A percentile compares a stretch with the other conserved stretches of the same genome.
These are phyloP conservation scores for Lutra lutra DNA, from an alignment of 2,797 vertebrate species.

Conservation along the genomic window DNA sequence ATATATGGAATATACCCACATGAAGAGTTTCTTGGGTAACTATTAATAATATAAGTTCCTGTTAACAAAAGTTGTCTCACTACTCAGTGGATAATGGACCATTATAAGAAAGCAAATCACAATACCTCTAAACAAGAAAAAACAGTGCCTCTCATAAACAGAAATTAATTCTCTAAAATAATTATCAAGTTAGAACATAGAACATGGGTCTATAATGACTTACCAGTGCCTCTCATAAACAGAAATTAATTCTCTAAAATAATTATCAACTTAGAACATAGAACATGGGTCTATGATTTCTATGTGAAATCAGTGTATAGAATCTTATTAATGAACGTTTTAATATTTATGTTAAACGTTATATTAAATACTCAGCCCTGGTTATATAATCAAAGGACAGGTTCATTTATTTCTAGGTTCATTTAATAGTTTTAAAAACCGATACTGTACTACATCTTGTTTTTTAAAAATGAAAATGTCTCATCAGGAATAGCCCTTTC, in stretches of 20 bases:
- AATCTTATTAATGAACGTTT: background rate
- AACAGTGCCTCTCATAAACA: background rate
- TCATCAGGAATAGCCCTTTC: background rate
- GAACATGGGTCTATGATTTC: background rate
- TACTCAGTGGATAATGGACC: background rate
- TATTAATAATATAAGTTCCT: background rate
- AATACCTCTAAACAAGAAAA: background rate
- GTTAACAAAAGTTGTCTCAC: background rate
- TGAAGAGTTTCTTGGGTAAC: background rate
- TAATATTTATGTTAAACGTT: constrained; percentile 21
- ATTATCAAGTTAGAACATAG: background rate
- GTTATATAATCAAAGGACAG: background rate
- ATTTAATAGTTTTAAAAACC: constrained; percentile 50
- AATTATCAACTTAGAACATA: background rate
- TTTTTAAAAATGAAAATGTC: constrained; percentile 37
- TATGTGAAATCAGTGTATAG: background rate
- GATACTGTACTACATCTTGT: background rate
- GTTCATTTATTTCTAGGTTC: background rate
- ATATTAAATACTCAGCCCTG: background rate
- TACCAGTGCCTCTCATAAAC: background rate
- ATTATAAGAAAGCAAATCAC: background rate
- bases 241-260: constrained; percentile 17
- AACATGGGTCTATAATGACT: background rate
- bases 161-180: constrained; percentile 14
- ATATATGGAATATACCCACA: background rate